Evolutionary conservation across 2,888 invertebrate genomes (phyloP).

Genomic region (Machimus rusticus): DNA sequence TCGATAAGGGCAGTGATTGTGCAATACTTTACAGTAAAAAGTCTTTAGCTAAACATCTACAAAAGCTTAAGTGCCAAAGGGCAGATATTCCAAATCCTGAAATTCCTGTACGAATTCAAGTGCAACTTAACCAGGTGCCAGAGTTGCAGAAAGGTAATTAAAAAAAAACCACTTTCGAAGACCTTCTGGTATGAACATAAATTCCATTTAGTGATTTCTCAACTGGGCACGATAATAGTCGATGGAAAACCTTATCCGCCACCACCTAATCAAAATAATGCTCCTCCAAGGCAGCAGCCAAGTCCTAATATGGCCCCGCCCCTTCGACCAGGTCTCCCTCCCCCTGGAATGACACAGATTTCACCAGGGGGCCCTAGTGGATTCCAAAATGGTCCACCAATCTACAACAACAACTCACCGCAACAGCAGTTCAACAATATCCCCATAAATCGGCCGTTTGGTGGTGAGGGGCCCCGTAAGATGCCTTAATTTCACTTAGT

Average conservation of each 20-base stretch:
- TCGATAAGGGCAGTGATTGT: conserved; percentile 83
- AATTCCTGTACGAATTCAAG: conserved; percentile 83
- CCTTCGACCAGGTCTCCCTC: conserved; percentile 56
- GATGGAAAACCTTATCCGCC: conserved; percentile 81
- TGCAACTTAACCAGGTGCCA: conserved; percentile 81
- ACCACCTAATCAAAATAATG: conserved; percentile 61
- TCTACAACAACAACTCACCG: conserved; percentile 58
- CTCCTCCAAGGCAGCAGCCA: conserved; percentile 60
- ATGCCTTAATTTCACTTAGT: background rate
- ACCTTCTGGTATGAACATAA: background rate
- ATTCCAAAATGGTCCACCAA: conserved; percentile 59
- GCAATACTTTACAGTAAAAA: conserved; percentile 85
- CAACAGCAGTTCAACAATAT: conserved; percentile 60
- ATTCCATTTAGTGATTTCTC: conserved; percentile 70
- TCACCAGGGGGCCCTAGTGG: conserved; percentile 51
- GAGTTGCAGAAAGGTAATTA: conserved; percentile 76
- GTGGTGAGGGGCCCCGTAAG: conserved; percentile 60
- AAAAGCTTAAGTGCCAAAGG: conserved; percentile 81
- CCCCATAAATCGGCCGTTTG: conserved; percentile 59
- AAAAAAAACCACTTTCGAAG: background rate
- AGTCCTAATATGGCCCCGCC: conserved; percentile 62
- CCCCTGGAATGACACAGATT: conserved; percentile 59
- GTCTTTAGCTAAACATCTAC: conserved; percentile 76
- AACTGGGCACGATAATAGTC: conserved; percentile 82
- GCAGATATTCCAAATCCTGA: conserved; percentile 91